These are phyloP conservation scores for Syrrhaptes paradoxus DNA, from an alignment of 2,113 vertebrate species.

Conservation along the genomic window DNA sequence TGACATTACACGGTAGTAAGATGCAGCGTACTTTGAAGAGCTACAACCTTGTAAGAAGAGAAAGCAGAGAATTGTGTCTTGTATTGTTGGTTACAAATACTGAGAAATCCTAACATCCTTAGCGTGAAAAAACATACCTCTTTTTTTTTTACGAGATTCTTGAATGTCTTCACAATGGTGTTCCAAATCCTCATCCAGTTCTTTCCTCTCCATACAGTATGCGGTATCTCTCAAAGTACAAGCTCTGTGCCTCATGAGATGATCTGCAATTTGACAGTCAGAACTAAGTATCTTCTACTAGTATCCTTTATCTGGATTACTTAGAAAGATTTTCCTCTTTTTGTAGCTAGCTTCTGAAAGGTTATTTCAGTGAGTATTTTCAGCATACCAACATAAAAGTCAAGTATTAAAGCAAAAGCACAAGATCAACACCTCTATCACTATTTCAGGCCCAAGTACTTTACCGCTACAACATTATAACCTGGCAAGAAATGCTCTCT, in stretches of 20 bases:
- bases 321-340: neutral
- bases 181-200: too few relatives aligned
- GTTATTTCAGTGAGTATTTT: neutral
- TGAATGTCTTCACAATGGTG: too few relatives aligned
- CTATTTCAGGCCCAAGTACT: too few relatives aligned
- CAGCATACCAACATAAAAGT: neutral
- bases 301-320: neutral
- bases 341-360: neutral
- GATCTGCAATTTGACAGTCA: conserved; percentile 77
- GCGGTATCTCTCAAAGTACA: too few relatives aligned
- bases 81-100: neutral
- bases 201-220: too few relatives aligned
- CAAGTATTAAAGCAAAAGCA: neutral
- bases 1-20: conserved; percentile 82
- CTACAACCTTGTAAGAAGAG: conserved; percentile 77
- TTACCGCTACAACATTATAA: too few relatives aligned
- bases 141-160: too few relatives aligned
- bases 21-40: conserved; percentile 78
- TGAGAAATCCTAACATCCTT: neutral
- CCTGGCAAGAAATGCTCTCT: too few relatives aligned
- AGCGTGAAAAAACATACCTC: neutral
- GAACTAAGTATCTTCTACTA: neutral
- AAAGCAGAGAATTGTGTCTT: neutral
- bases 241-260: too few relatives aligned
- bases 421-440: too few relatives aligned